Conservation (phyloP, 1,140 invertebrate species). For the Pseudomyrmex flavicornis region DNA sequence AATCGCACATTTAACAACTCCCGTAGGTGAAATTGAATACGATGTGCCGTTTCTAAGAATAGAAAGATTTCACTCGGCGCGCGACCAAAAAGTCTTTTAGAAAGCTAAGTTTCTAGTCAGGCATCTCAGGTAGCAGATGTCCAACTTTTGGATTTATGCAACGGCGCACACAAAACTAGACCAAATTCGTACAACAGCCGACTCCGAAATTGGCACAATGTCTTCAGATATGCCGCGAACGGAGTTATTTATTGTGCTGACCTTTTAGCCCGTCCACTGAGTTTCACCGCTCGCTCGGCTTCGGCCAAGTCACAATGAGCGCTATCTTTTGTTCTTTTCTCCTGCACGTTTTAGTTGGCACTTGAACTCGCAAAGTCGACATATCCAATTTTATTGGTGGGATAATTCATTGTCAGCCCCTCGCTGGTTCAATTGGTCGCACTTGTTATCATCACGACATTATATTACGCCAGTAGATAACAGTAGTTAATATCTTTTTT, state of each 20-base stretch:
- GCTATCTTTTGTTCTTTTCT: conserved; percentile 70
- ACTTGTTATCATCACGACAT: not conserved
- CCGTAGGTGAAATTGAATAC: conserved; percentile 23
- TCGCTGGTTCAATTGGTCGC: not conserved
- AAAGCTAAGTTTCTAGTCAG: conserved; percentile 72
- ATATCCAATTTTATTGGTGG: conserved; percentile 68
- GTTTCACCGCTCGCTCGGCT: conserved; percentile 77
- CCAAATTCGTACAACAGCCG: conserved; percentile 76
- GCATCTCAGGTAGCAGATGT: conserved; percentile 71
- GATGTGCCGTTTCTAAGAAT: conserved; percentile 63
- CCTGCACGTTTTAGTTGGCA: not conserved
- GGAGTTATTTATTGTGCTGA: conserved; percentile 83
- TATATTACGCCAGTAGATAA: not conserved
- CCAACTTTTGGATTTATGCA: conserved; percentile 79
- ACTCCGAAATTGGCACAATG: conserved; percentile 77
- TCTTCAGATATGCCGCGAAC: conserved; percentile 77
- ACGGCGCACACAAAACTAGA: conserved; percentile 80
- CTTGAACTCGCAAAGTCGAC: conserved; percentile 34
- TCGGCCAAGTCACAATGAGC: conserved; percentile 77
- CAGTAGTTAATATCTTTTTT: not conserved
- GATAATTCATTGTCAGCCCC: conserved; percentile 44
- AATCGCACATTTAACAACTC: not conserved
- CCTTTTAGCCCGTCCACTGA: conserved; percentile 78
- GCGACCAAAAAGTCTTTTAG: conserved; percentile 58
- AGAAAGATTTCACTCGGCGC: conserved; percentile 49